Evolutionary conservation across 2,113 vertebrate genomes (phyloP), one percentile per base, ranked within the genome.

Genomic region (Turdus rufiventris): DNA sequence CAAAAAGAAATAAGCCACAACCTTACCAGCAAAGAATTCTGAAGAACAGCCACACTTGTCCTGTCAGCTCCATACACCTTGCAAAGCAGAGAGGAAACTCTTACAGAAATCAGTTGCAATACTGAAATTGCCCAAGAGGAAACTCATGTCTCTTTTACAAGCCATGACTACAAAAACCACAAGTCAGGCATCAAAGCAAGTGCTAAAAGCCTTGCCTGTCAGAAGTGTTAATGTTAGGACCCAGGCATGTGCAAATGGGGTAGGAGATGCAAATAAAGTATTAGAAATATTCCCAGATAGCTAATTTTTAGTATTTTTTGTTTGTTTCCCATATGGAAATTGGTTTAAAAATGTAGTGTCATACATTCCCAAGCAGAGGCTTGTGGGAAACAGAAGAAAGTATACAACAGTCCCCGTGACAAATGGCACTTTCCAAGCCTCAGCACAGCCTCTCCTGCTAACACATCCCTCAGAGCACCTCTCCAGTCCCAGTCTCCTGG

Each of bases 91-190:
- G 36, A 94, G 88, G 56, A 97, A 97, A 91, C 62, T 75, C 38
- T 93, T 87, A 77, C 89, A 84, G 83, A 77, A 96, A 85, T 80
- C 21, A 80, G 91, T 48, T 93, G 80, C 67, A 94, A 93, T 34
- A 43, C 83, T 71, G 77, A 87, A 82, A 67, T 94, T 93, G 81
- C 95, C 70, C 73, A 79, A 96, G 89, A 97, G 94, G 94, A 97
- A 96, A 85, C 81, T 62, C 74, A n/a, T 67, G 70, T 68, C 82
- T 92, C 36, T 93, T 54, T 85, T 80, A 89, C 85, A 75, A 81
- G 61, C 66, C 71, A 73, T 91, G 68, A 95, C 81, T 68, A 86
- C 4, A 6, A 23, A 92, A 95, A 79, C 73, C 61, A 89, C 92
- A 72, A 85, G 53, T 16, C 80, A 68, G 60, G 83, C 88, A 87